These are phyloP conservation scores for Magallana gigas DNA, from an alignment of 1,140 invertebrate genomes.

Conservation along the genomic window DNA sequence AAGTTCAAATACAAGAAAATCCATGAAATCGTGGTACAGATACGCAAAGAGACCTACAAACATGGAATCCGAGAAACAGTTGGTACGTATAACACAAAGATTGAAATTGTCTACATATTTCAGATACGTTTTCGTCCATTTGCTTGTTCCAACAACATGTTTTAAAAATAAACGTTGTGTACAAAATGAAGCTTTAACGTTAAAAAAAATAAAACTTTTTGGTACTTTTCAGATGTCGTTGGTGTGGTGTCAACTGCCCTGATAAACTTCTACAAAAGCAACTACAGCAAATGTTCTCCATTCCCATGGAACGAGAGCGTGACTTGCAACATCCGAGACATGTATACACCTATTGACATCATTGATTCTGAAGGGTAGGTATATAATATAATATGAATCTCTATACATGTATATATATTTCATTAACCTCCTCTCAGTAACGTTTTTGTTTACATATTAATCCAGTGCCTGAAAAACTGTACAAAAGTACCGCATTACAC, in stretches of 20 bases:
- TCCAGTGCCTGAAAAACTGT: no score
- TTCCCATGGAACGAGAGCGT: constrained; percentile 68
- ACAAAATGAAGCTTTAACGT: no score
- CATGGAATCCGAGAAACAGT: constrained; percentile 66
- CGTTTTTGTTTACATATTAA: no score
- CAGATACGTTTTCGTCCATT: no score
- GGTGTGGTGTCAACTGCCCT: constrained; percentile 62
- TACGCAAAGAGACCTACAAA: constrained; percentile 66
- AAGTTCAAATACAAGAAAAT: constrained; percentile 72
- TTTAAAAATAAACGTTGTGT: no score
- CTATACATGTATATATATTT: no score
- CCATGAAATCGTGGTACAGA: constrained; percentile 66
- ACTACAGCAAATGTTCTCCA: constrained; percentile 62
- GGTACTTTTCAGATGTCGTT: constrained; percentile 55
- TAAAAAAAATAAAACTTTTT: no score
- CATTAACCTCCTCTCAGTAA: no score
- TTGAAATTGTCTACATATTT: no score
- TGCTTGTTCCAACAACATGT: no score
- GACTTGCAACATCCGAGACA: constrained; percentile 60
- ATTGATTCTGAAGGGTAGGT: constrained; percentile 63
- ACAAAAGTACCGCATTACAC: no score
- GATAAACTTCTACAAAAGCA: constrained; percentile 57
- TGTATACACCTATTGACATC: constrained; percentile 67
- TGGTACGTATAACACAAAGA: constrained; percentile 56
- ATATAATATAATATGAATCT: neutral